Conservation (phyloP, 2,797 vertebrate species). For the Toxotes lorentzi region DNA sequence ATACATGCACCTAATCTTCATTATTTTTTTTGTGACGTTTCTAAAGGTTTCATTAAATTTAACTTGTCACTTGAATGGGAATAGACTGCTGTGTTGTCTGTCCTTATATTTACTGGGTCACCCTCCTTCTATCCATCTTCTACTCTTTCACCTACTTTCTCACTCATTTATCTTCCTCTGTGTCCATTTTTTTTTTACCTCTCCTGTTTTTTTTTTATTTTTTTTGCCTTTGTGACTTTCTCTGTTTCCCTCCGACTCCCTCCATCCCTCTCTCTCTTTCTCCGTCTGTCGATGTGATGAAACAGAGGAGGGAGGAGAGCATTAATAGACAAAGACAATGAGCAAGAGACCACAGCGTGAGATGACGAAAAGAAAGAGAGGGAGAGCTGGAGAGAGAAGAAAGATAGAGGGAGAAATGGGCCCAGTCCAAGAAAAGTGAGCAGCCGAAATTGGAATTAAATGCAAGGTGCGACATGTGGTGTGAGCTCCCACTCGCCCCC, state of each 20-base stretch:
- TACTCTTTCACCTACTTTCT: slow-evolving; percentile 6
- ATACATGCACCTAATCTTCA: slow-evolving; percentile 9
- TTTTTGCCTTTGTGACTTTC: background rate
- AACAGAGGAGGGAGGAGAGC: slow-evolving; percentile 10
- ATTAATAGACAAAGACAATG: slow-evolving; percentile 22
- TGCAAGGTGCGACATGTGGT: slow-evolving; percentile 33
- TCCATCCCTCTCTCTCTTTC: background rate
- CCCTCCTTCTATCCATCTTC: slow-evolving; percentile 9
- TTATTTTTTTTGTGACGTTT: slow-evolving; percentile 28
- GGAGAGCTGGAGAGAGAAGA: background rate
- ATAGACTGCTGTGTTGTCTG: background rate
- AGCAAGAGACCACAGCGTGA: background rate
- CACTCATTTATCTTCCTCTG: slow-evolving; percentile 29
- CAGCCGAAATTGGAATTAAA: slow-evolving; percentile 12
- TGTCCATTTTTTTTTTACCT: slow-evolving; percentile 3
- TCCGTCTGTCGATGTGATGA: slow-evolving; percentile 17
- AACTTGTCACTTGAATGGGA: slow-evolving; percentile 8
- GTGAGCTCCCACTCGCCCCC: slow-evolving; percentile 39
- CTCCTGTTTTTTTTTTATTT: slow-evolving; percentile 1
- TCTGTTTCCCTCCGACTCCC: slow-evolving; percentile 4
- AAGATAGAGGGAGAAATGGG: background rate
- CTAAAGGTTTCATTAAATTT: slow-evolving; percentile 8
- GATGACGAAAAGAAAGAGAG: background rate
- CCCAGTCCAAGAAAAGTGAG: background rate
- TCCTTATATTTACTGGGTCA: background rate